phyloP scores from a whole-genome alignment of 2,797 vertebrate species.

The Hafferia zeledoni region DNA sequence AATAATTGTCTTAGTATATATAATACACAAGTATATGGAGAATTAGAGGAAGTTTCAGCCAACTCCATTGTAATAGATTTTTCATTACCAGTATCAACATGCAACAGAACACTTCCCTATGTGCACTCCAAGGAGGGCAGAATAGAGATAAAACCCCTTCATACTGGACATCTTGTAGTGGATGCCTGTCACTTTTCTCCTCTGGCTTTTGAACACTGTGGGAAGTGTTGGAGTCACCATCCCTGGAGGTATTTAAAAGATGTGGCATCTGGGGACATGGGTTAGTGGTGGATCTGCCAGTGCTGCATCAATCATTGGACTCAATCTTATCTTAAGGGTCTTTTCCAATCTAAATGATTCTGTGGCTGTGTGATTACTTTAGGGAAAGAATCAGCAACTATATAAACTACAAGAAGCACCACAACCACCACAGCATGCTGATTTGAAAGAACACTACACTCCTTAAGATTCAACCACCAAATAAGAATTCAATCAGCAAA shows the following conservation, averaged over 20 bases:
- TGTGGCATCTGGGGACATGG: not conserved
- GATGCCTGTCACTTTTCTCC: not conserved
- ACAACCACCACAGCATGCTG: not conserved
- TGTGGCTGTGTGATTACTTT: rapidly evolving
- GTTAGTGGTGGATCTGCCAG: not conserved
- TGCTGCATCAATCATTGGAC: rapidly evolving
- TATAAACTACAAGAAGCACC: not conserved
- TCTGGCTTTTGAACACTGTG: not conserved
- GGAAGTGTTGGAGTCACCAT: not conserved
- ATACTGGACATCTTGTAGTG: not conserved
- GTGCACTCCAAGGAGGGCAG: not conserved
- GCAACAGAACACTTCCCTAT: not conserved
- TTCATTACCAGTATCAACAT: not conserved
- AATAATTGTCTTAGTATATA: not conserved
- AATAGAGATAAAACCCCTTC: rapidly evolving
- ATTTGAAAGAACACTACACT: not conserved
- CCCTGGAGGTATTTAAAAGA: not conserved
- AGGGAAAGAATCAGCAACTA: not conserved
- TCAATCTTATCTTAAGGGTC: no score
- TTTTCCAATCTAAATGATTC: not conserved
- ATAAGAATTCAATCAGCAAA: not conserved
- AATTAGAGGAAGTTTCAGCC: not conserved
- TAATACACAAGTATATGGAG: not conserved
- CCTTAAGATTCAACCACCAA: not conserved
- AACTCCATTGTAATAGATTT: not conserved